phyloP scores from a whole-genome alignment of 23 tunicate species.

The Trididemnum miniatum region DNA sequence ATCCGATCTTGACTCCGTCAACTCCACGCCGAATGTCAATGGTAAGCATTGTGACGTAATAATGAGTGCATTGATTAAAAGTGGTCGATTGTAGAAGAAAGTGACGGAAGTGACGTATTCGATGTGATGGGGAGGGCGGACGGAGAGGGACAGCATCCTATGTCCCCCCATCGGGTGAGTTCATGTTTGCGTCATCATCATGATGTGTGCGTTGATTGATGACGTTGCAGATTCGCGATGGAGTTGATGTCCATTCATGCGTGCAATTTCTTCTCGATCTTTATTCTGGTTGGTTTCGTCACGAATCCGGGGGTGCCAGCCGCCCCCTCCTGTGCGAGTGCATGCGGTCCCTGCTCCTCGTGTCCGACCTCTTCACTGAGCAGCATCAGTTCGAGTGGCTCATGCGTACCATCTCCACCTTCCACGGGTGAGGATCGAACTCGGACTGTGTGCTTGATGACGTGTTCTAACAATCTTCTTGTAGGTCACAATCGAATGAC shows the following conservation, averaged over 20 bases:
- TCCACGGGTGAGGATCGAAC: slow-evolving; percentile 40
- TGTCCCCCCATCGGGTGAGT: slow-evolving; percentile 28
- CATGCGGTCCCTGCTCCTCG: slow-evolving; percentile 59
- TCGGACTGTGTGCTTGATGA: too few relatives aligned
- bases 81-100: slow-evolving; percentile 32
- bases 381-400: slow-evolving; percentile 91
- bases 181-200: too few relatives aligned
- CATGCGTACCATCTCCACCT: slow-evolving; percentile 34
- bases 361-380: slow-evolving; percentile 85
- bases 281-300: slow-evolving; percentile 81
- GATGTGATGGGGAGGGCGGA: slow-evolving; percentile 4
- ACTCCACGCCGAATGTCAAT: background rate
- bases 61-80: background rate
- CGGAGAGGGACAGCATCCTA: background rate
- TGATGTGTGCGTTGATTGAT: background rate
- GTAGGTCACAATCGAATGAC: slow-evolving; percentile 53
- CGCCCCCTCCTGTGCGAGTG: slow-evolving; percentile 71
- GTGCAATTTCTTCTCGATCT: slow-evolving; percentile 95
- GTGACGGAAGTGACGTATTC: slow-evolving; percentile 66
- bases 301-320: slow-evolving; percentile 37
- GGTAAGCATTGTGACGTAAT: slow-evolving; percentile 2
- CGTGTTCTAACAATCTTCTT: too few relatives aligned
- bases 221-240: slow-evolving; percentile 30
- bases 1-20: background rate
- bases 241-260: slow-evolving; percentile 84